phyloP scores from a whole-genome alignment of 64 coral and sea anemone species.

The Hydrozoanthus tunicans region DNA sequence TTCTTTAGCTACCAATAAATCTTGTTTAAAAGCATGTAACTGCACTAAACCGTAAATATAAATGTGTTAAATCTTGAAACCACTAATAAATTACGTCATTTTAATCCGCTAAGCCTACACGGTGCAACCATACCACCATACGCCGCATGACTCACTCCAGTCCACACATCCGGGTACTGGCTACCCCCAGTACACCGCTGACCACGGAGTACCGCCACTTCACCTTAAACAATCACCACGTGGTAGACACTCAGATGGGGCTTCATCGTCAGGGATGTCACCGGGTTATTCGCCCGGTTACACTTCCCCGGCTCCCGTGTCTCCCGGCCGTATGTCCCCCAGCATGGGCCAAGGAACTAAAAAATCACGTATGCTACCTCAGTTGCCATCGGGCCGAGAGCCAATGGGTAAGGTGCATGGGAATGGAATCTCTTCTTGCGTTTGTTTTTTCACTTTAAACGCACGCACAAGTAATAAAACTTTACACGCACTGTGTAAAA shows the following conservation, averaged over 20 bases:
- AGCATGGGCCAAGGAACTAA: slow-evolving; percentile 76
- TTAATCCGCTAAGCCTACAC: slow-evolving; percentile 85
- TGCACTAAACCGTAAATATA: not conserved
- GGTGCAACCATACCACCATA: slow-evolving; percentile 70
- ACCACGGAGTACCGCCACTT: slow-evolving; percentile 82
- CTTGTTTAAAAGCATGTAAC: not conserved
- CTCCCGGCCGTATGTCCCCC: slow-evolving; percentile 85
- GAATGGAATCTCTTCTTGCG: not conserved
- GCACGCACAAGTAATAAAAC: too few species aligned
- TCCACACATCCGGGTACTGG: slow-evolving; percentile 50
- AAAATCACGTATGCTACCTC: slow-evolving; percentile 83
- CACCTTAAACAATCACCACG: slow-evolving; percentile 85
- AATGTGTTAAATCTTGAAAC: not conserved
- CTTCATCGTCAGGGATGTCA: slow-evolving; percentile 76
- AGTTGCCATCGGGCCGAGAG: slow-evolving; percentile 82
- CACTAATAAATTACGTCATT: slow-evolving; percentile 66
- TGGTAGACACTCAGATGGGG: slow-evolving; percentile 76
- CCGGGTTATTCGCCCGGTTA: slow-evolving; percentile 61
- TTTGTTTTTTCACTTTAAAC: too few species aligned
- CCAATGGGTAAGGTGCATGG: slow-evolving; percentile 79
- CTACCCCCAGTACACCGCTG: slow-evolving; percentile 80
- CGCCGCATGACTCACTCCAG: slow-evolving; percentile 65
- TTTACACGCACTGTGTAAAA: too few species aligned
- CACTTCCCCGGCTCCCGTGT: slow-evolving; percentile 63
- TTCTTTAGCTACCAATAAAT: not conserved